Percentiles rank a stretch among this genome's conserved stretches.
phyloP scores from a whole-genome alignment of 2,888 invertebrate genomes.

The Pheosia gnoma region DNA sequence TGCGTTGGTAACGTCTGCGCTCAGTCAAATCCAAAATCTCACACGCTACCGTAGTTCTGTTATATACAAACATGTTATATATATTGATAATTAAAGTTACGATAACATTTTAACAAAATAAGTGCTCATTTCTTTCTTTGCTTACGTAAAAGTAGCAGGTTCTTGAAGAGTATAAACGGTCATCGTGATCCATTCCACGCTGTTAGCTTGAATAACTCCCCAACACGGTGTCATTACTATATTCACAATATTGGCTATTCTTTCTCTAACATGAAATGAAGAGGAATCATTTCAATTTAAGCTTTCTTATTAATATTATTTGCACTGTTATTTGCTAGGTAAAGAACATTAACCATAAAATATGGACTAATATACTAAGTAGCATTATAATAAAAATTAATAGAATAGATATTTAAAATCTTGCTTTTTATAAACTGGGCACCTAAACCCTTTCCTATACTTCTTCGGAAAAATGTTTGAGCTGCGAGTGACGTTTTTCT shows the following conservation, averaged over 20 bases:
- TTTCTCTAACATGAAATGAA: conserved; percentile 55
- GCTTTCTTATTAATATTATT: too few relatives aligned
- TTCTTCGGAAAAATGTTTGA: too few relatives aligned
- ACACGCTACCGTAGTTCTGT: conserved; percentile 71
- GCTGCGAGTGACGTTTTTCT: too few relatives aligned
- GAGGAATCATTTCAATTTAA: background rate
- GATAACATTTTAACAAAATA: background rate
- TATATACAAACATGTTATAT: background rate
- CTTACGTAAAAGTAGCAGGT: conserved; percentile 78
- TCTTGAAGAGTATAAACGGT: conserved; percentile 76
- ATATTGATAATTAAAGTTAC: background rate
- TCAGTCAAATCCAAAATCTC: conserved; percentile 74
- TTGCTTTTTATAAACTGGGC: too few relatives aligned
- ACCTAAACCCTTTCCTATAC: too few relatives aligned
- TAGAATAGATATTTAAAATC: too few relatives aligned
- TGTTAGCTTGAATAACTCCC: conserved; percentile 72
- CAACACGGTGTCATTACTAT: conserved; percentile 79
- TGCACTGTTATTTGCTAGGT: too few relatives aligned
- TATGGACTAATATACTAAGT: too few relatives aligned
- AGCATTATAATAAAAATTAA: too few relatives aligned
- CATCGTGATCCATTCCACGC: conserved; percentile 76
- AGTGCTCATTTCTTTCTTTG: background rate
- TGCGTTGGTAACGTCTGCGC: conserved; percentile 65
- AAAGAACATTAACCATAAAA: too few relatives aligned
- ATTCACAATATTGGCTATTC: conserved; percentile 73